phyloP scores from a whole-genome alignment of 30 jellyfish, hydroid and myxozoan species.

The Rhopilema esculentum region DNA sequence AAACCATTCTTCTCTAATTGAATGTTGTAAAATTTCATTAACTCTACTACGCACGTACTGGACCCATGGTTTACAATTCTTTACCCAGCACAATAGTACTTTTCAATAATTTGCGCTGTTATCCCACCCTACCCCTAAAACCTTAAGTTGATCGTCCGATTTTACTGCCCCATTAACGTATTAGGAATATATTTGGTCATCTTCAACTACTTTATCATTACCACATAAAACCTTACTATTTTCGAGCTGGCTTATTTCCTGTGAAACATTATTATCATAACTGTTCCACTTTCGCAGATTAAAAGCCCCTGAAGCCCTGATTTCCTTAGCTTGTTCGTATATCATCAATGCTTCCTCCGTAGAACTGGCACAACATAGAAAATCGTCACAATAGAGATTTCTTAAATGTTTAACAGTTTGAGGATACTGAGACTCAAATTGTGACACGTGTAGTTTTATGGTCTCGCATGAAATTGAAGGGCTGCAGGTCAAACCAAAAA shows the following conservation, averaged over 20 bases:
- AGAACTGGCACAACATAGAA: slow-evolving; percentile 13
- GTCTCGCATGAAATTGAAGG: too few relatives aligned
- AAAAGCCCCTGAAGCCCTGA: slow-evolving; percentile 27
- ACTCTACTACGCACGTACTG: slow-evolving; percentile 31
- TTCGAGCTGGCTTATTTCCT: neutral
- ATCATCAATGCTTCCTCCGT: slow-evolving; percentile 40
- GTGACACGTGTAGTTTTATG: too few relatives aligned
- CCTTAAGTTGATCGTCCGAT: neutral
- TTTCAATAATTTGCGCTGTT: neutral
- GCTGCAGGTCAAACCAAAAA: too few relatives aligned
- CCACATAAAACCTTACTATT: neutral
- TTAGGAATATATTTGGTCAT: slow-evolving; percentile 11
- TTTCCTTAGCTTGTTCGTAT: slow-evolving; percentile 27
- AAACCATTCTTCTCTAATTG: slow-evolving; percentile 24
- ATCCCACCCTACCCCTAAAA: neutral
- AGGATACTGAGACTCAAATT: neutral
- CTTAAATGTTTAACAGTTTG: slow-evolving; percentile 1
- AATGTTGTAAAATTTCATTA: neutral
- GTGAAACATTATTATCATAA: neutral
- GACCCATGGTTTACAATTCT: slow-evolving; percentile 6
- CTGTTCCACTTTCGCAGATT: slow-evolving; percentile 42
- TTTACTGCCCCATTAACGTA: neutral
- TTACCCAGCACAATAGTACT: slow-evolving; percentile 22
- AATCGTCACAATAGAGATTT: slow-evolving; percentile 25
- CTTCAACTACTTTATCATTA: slow-evolving; percentile 10